A percentile compares a stretch with the other conserved stretches of the same genome.
Evolutionary conservation across 2,888 invertebrate species (phyloP).

Genomic region (Heterodera filipjevi): DNA sequence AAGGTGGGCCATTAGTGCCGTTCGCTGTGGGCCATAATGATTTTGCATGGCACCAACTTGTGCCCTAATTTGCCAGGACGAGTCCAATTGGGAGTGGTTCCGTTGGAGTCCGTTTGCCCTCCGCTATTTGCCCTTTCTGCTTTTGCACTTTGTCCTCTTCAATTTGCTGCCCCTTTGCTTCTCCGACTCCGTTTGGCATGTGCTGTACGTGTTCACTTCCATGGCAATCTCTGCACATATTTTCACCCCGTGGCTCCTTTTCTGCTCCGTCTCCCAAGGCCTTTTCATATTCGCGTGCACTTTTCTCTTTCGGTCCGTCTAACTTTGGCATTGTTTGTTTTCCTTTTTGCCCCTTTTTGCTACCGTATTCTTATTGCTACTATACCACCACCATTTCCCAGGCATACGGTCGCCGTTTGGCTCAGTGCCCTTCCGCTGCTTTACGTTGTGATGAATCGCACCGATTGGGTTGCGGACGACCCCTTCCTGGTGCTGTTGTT

Average conservation of each 20-base stretch:
- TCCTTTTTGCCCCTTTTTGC: not conserved
- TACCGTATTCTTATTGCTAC: not conserved
- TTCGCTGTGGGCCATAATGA: not conserved
- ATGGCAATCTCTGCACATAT: slow-evolving; percentile 48
- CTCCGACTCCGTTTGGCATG: slow-evolving; percentile 43
- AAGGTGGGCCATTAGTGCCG: too few relatives aligned
- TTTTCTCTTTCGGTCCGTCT: slow-evolving; percentile 44
- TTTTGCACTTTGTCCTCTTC: slow-evolving; percentile 58
- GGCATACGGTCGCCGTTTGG: slow-evolving; percentile 55
- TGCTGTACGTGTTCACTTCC: slow-evolving; percentile 40
- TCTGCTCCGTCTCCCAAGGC: slow-evolving; percentile 53
- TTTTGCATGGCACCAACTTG: slow-evolving; percentile 1
- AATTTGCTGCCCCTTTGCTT: slow-evolving; percentile 52
- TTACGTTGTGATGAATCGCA: slow-evolving; percentile 58
- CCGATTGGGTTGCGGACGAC: slow-evolving; percentile 40
- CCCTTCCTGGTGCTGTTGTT: slow-evolving; percentile 65
- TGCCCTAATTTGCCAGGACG: slow-evolving; percentile 51
- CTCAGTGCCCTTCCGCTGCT: slow-evolving; percentile 57
- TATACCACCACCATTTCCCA: slow-evolving; percentile 25
- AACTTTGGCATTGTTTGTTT: not conserved
- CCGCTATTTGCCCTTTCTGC: slow-evolving; percentile 53
- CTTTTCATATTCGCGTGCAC: slow-evolving; percentile 51
- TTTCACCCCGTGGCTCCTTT: slow-evolving; percentile 53
- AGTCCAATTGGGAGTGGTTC: slow-evolving; percentile 65
- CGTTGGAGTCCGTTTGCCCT: slow-evolving; percentile 59